Evolutionary conservation across 1,140 invertebrate genomes (phyloP), one percentile per base, ranked within the genome.

Genomic region (Drosophila kanapiae): DNA sequence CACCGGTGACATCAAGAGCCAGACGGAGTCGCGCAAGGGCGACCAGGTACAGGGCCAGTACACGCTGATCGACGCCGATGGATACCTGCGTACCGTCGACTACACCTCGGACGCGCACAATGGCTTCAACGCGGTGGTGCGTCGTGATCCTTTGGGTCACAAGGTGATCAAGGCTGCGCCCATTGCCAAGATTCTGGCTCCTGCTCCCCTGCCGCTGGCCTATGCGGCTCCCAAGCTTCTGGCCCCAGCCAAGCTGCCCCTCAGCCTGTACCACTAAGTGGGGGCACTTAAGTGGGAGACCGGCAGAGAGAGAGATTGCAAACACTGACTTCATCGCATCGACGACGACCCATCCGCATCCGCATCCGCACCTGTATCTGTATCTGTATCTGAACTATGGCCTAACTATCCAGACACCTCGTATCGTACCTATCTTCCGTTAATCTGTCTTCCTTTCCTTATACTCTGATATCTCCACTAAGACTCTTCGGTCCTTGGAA

Each of bases 31-130:
- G 16, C 86, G 94, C n/a, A 92, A 94, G 70, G 93, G 94, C 1
- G 95, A 95, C 70, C 92, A 93, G 37, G 94, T 95, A 14, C 93
- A 94, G 71, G 94, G 95, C 11, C 93, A 93, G 63, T 95, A 95
- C 86, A 94, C 94, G 0, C 76, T 95, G 13, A 93, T 95, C 35
- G 95, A 95, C 29, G 93, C 95, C 57, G 95, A 95, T 80, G 95
- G 95, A 43, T 95, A 94, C 68, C 90, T 94, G 49, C 94, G 95
- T 70, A 94, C 94, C 27, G 95, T 96, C 18, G 95, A 95, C 74
- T 96, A 96, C 92, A 95, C 95, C 29, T 94, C 94, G 51, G 94
- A 95, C 87, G 93, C 94, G n/a, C 92, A 93, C 40, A 93, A 92
- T 54, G 92, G 93, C 40, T 93, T 93, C 74, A 94, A 94, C 78